Percentiles rank a stretch among this genome's conserved stretches.
These are phyloP conservation scores for Salminus brasiliensis DNA, from an alignment of 2,113 vertebrate species.

Conservation along the genomic window DNA sequence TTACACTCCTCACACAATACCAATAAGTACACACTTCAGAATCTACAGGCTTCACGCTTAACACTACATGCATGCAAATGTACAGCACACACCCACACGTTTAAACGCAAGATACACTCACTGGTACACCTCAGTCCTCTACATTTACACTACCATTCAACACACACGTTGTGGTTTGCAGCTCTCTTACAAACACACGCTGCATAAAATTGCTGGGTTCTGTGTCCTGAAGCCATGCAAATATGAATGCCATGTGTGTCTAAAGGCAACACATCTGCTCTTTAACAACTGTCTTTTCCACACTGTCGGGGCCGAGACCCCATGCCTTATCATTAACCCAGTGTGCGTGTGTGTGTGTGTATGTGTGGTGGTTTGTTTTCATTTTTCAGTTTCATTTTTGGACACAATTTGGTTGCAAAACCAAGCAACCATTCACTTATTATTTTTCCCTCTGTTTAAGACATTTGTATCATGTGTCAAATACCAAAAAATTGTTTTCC, in stretches of 20 bases:
- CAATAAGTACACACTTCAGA: no score
- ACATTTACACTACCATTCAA: background rate
- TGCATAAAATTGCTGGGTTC: slow-evolving; percentile 36
- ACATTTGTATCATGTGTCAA: no score
- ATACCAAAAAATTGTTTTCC: no score
- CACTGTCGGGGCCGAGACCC: slow-evolving; percentile 19
- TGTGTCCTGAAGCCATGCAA: slow-evolving; percentile 61
- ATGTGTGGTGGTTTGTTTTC: background rate
- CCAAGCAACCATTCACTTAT: no score
- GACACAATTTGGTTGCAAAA: no score
- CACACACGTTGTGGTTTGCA: background rate
- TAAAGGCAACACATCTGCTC: slow-evolving; percentile 67
- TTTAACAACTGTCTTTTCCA: slow-evolving; percentile 68
- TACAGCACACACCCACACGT: background rate
- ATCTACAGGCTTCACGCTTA: no score
- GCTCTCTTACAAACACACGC: background rate
- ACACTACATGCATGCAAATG: no score
- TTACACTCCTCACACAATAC: background rate
- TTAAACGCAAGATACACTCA: slow-evolving; percentile 25
- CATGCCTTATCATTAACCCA: slow-evolving; percentile 67
- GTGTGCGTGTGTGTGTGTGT: slow-evolving; percentile 23
- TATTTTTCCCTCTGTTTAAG: no score
- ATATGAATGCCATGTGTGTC: slow-evolving; percentile 69
- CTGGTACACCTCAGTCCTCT: background rate
- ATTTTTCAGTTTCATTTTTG: no score